These are phyloP conservation scores for Nycteola revayana DNA, from an alignment of 2,888 invertebrate genomes.

Conservation along the genomic window DNA sequence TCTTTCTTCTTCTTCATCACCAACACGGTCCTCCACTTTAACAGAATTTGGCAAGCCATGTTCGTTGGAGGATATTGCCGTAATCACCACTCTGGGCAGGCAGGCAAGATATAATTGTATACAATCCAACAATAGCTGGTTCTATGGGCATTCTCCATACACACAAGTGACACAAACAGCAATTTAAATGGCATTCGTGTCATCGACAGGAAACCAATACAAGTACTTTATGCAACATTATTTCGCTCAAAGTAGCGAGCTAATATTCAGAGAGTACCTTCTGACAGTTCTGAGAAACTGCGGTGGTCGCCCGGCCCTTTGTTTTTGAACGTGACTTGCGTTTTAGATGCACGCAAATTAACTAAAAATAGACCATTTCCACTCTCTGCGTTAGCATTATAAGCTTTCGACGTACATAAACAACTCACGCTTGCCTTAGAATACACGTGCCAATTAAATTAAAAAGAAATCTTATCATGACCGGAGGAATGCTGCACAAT, in stretches of 20 bases:
- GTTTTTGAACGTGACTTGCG: constrained; percentile 72
- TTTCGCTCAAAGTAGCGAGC: constrained; percentile 46
- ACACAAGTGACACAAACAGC: constrained; percentile 12
- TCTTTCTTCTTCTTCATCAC: no score
- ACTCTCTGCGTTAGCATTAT: constrained; percentile 36
- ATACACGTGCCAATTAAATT: constrained; percentile 2
- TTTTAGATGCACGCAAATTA: constrained; percentile 69
- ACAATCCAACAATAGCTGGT: no score
- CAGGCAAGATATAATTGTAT: no score
- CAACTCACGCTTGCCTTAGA: constrained; percentile 14
- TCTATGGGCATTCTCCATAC: no score
- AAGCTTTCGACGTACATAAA: constrained; percentile 26
- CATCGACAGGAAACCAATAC: constrained; percentile 34
- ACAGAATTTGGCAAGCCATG: no score
- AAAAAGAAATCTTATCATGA: constrained; percentile 22
- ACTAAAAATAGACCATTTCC: constrained; percentile 61
- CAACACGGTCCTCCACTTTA: no score
- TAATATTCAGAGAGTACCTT: constrained; percentile 52
- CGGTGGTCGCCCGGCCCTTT: constrained; percentile 65
- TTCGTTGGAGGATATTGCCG: no score
- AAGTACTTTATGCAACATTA: constrained; percentile 34
- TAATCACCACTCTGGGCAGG: no score
- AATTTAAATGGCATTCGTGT: constrained; percentile 19
- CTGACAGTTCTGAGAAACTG: constrained; percentile 69
- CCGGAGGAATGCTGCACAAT: constrained; percentile 15